These are phyloP conservation scores for Drosophila leontia DNA, from an alignment of 1,140 invertebrate genomes.

Conservation along the genomic window DNA sequence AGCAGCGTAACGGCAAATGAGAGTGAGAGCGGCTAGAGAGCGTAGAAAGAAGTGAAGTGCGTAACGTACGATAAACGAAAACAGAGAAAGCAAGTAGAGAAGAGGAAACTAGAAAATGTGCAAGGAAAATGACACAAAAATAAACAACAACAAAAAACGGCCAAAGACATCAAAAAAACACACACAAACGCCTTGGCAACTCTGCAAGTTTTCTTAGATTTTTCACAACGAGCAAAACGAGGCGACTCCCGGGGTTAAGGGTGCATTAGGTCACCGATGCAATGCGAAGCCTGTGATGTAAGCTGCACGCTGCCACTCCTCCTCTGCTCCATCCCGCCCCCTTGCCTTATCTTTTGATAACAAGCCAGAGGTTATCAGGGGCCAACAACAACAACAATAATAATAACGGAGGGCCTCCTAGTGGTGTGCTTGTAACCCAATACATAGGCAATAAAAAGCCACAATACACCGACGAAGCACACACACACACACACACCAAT, in stretches of 20 bases:
- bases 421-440: slow-evolving; percentile 44
- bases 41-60: slow-evolving; percentile 30
- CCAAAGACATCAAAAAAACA: slow-evolving; percentile 9
- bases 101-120: slow-evolving; percentile 34
- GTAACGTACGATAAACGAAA: slow-evolving; percentile 34
- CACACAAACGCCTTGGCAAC: slow-evolving; percentile 22
- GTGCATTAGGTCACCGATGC: slow-evolving; percentile 52
- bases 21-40: slow-evolving; percentile 29
- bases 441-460: slow-evolving; percentile 17
- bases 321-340: background rate
- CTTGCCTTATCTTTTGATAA: slow-evolving; percentile 29
- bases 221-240: slow-evolving; percentile 16
- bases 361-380: slow-evolving; percentile 64
- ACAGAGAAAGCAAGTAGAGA: slow-evolving; percentile 20
- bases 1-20: slow-evolving; percentile 19
- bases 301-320: slow-evolving; percentile 28
- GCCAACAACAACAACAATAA: slow-evolving; percentile 26
- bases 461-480: slow-evolving; percentile 25
- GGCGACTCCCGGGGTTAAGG: slow-evolving; percentile 31
- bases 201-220: slow-evolving; percentile 26
- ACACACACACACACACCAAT: slow-evolving; percentile 28
- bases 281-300: slow-evolving; percentile 36
- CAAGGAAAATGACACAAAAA: slow-evolving; percentile 33
- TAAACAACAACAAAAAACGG: slow-evolving; percentile 47
- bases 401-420: slow-evolving; percentile 33